Percentiles rank a stretch among this genome's conserved stretches.
These are phyloP conservation scores for Frankliniella intonsa DNA, from an alignment of 2,888 invertebrate genomes.

Conservation along the genomic window DNA sequence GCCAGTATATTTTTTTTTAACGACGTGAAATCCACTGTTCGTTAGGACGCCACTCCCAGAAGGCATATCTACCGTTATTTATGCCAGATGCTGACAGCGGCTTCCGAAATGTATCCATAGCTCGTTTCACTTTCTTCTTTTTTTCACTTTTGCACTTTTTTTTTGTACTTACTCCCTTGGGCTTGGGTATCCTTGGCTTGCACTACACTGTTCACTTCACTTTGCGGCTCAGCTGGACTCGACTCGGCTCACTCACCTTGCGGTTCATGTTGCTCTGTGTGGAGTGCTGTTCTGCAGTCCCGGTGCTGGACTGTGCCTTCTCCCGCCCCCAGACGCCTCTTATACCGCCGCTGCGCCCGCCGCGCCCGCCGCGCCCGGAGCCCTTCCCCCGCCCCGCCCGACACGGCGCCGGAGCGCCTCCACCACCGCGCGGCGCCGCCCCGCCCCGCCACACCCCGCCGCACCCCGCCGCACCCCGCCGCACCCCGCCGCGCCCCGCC, in stretches of 20 bases:
- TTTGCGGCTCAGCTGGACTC: slow-evolving; percentile 24
- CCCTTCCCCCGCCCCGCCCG: background rate
- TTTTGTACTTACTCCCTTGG: slow-evolving; percentile 24
- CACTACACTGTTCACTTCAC: slow-evolving; percentile 26
- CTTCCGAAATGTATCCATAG: background rate
- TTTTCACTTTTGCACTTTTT: background rate
- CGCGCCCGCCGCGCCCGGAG: background rate
- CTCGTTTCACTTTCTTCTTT: slow-evolving; percentile 15
- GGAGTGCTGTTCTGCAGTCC: slow-evolving; percentile 21
- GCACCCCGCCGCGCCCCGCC: background rate
- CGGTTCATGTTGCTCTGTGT: slow-evolving; percentile 19
- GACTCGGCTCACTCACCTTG: slow-evolving; percentile 15
- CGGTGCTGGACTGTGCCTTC: slow-evolving; percentile 19
- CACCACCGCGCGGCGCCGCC: background rate
- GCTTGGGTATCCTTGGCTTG: slow-evolving; percentile 1
- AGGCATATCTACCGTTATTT: no score
- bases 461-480: background rate
- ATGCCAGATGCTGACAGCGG: no score
- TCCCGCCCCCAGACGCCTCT: slow-evolving; percentile 17
- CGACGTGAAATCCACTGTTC: no score
- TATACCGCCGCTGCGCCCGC: background rate
- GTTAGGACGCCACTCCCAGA: no score
- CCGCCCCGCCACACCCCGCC: background rate
- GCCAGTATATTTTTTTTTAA: no score
- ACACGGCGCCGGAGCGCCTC: background rate